Percentiles rank a stretch among this genome's conserved stretches.
These are phyloP conservation scores for Ostrea edulis DNA, from an alignment of 1,140 invertebrate species.

Conservation along the genomic window DNA sequence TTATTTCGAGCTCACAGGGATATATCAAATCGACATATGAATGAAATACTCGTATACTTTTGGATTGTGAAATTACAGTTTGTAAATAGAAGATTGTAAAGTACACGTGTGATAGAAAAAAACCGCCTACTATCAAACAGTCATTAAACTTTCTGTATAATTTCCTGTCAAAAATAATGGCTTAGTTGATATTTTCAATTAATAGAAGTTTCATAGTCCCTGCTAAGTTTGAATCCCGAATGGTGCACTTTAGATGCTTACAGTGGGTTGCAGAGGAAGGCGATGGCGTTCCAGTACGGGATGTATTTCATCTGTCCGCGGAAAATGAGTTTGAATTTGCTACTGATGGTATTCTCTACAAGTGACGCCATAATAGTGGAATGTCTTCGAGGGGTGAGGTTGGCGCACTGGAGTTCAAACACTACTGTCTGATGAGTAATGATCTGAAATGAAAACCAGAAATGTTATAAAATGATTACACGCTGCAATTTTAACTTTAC, in stretches of 20 bases:
- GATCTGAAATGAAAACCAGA: slow-evolving; percentile 51
- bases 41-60: no score
- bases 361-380: slow-evolving; percentile 8
- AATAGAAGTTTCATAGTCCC: no score
- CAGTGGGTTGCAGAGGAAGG: slow-evolving; percentile 92
- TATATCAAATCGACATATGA: no score
- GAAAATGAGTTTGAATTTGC: slow-evolving; percentile 68
- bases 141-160: no score
- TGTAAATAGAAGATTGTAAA: no score
- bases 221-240: no score
- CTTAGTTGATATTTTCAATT: no score
- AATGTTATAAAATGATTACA: neutral
- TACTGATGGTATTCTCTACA: neutral
- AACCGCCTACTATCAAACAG: no score
- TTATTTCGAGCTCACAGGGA: no score
- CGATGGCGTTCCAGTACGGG: slow-evolving; percentile 87
- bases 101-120: no score
- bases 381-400: slow-evolving; percentile 12
- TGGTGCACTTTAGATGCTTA: slow-evolving; percentile 80
- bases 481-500: neutral
- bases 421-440: slow-evolving; percentile 54
- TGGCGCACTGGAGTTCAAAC: slow-evolving; percentile 61
- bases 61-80: no score
- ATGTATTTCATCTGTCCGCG: slow-evolving; percentile 93
- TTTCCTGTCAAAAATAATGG: no score